Percentiles rank a stretch among this genome's conserved stretches.
These are phyloP conservation scores for Eucera pruinosa DNA, from an alignment of 2,888 invertebrate species.

Conservation along the genomic window DNA sequence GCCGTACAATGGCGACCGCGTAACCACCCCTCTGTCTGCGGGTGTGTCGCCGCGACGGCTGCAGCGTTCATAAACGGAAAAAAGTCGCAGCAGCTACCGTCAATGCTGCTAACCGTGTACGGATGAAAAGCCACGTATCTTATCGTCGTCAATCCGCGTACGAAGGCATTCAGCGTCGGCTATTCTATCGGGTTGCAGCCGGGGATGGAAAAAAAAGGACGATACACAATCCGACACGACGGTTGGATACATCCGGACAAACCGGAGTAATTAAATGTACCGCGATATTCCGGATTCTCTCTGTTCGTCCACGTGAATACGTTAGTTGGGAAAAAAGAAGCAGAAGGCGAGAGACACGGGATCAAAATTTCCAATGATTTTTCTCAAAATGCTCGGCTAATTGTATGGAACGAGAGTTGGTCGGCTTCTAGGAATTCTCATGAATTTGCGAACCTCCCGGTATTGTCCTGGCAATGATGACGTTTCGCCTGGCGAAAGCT, in stretches of 20 bases:
- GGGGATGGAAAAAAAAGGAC: conserved; percentile 33
- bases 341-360: background rate
- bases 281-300: conserved; percentile 36
- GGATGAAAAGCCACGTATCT: conserved; percentile 72
- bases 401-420: conserved; percentile 48
- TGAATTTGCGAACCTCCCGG: background rate
- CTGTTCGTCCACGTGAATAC: conserved; percentile 17
- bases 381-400: conserved; percentile 54
- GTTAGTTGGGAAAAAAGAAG: background rate
- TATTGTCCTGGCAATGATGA: background rate
- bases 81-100: conserved; percentile 68
- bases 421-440: background rate
- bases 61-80: conserved; percentile 70
- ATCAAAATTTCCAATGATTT: conserved; percentile 45
- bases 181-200: conserved; percentile 46
- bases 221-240: conserved; percentile 31
- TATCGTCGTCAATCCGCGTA: conserved; percentile 70
- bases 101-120: conserved; percentile 61
- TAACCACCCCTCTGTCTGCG: conserved; percentile 49
- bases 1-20: conserved; percentile 60
- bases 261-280: conserved; percentile 65
- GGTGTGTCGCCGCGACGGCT: conserved; percentile 47
- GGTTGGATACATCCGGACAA: conserved; percentile 56
- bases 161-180: conserved; percentile 52
- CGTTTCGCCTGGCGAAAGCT: too few relatives aligned